Percentiles rank a stretch among this genome's conserved stretches.
Conservation (phyloP, 2,113 vertebrate species). For the Cettia cetti region DNA sequence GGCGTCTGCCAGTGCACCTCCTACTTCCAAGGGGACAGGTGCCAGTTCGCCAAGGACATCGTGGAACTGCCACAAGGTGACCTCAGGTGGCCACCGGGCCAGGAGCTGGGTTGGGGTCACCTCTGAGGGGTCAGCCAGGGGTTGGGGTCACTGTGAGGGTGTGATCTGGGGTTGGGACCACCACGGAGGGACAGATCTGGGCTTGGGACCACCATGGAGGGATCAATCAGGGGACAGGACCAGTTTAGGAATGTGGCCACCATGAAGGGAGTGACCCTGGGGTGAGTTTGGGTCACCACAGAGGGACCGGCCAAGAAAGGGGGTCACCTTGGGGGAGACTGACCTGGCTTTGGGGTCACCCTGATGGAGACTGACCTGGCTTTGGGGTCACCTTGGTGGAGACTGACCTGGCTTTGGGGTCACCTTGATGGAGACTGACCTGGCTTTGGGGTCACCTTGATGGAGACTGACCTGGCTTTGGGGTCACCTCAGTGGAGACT, state of each 20-base stretch:
- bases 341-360: neutral
- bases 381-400: no score
- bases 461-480: no score
- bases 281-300: neutral
- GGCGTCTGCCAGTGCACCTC: neutral
- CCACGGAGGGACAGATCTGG: neutral
- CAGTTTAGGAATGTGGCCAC: neutral
- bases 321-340: neutral
- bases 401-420: no score
- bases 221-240: no score
- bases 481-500: no score
- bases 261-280: accelerated
- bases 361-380: no score
- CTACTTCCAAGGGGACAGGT: neutral
- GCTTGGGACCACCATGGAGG: neutral
- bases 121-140: no score
- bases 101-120: neutral
- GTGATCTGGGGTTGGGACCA: no score
- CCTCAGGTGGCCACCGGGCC: accelerated
- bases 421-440: no score
- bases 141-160: no score
- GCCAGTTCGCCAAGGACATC: neutral
- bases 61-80: neutral
- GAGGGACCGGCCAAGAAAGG: neutral
- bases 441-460: no score